Conservation (phyloP, 2,797 vertebrate genomes). For the Lateolabrax maculatus region DNA sequence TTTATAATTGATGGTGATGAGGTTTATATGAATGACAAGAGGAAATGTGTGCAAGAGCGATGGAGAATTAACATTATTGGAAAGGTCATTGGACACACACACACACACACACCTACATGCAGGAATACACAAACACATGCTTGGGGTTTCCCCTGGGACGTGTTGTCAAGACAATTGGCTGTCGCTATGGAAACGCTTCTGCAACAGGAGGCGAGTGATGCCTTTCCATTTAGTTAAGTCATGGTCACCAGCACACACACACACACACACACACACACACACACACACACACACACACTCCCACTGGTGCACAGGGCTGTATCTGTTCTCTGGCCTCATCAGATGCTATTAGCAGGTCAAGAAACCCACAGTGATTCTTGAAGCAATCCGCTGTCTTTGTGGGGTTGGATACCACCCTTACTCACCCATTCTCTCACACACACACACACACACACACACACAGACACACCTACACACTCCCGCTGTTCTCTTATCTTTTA, state of each 20-base stretch:
- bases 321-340: conserved; percentile 39
- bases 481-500: conserved; percentile 48
- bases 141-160: conserved; percentile 72
- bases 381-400: conserved; percentile 17
- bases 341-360: conserved; percentile 45
- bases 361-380: conserved; percentile 39
- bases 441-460: not conserved
- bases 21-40: conserved; percentile 51
- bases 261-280: conserved; percentile 9
- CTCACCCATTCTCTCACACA: not conserved
- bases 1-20: conserved; percentile 59
- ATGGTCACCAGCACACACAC: not conserved
- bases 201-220: conserved; percentile 70
- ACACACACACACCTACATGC: conserved; percentile 22
- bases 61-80: conserved; percentile 52
- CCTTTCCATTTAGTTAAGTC: conserved; percentile 60
- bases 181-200: conserved; percentile 80
- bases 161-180: conserved; percentile 75
- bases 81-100: conserved; percentile 56
- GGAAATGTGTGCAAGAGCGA: conserved; percentile 40
- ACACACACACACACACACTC: conserved; percentile 14
- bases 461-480: not conserved
- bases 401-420: conserved; percentile 30
- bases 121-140: conserved; percentile 24
- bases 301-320: not conserved